Conservation (phyloP, 2,888 invertebrate genomes). For the Chironomus tentans region DNA sequence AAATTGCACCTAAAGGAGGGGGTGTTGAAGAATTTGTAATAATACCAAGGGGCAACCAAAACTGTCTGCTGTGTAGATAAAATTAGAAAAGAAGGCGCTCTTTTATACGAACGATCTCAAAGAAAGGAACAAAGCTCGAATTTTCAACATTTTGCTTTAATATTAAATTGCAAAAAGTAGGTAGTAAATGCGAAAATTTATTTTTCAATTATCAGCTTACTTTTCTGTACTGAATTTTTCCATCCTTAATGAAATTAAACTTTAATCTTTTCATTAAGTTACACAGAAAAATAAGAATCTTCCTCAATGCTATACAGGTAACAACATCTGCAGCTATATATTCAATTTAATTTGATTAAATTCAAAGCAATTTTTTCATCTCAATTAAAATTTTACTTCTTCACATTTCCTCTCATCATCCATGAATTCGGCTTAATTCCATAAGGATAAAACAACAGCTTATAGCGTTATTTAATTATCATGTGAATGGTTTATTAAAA, state of each 20-base stretch:
- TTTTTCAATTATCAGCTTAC: not conserved
- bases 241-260: not conserved
- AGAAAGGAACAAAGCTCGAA: not conserved
- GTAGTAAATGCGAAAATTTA: not conserved
- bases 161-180: not conserved
- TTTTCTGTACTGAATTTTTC: not conserved
- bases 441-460: not conserved
- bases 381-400: not conserved
- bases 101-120: not conserved
- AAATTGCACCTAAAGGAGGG: no score
- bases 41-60: no score
- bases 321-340: not conserved
- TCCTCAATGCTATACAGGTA: not conserved
- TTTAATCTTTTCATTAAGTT: not conserved
- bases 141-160: not conserved
- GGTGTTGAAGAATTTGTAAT: no score
- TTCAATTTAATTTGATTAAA: not conserved
- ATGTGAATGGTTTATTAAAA: not conserved
- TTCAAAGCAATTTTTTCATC: not conserved
- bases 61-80: no score
- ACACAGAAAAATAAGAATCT: not conserved
- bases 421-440: not conserved
- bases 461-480: not conserved
- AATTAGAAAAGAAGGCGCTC: no score
- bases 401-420: no score